Evolutionary conservation across 1,140 invertebrate species (phyloP), one percentile per base, ranked within the genome.

Genomic region (Ylistrum balloti): DNA sequence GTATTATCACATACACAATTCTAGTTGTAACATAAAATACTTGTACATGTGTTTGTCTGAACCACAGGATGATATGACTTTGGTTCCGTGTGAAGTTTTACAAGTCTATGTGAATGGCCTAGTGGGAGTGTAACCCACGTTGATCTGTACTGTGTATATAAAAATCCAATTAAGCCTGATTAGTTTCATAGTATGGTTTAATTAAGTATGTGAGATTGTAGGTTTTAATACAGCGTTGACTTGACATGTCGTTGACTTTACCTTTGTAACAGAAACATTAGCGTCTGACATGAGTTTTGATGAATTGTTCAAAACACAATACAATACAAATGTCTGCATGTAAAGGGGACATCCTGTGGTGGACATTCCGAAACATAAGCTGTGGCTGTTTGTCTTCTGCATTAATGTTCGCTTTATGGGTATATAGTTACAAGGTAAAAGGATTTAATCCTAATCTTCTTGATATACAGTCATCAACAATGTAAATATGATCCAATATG

Each of bases 121-220:
- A 74, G 56, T 74, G 56, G 56, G 22, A 74, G 56, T 74, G 56
- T 74, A 74, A 74, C 56, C 56, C 17, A 74, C 17, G 56, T 74
- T 74, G 56, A 74, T 74, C 56, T 28, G 56, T 74, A 28, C 22
- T 74, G 56, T 74, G 56, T 74, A 74, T 74, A 74, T 74, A 28
- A 74, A 74, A 74, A 74, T 74, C 56, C 56, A 74, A 74, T 74
- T 74, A 74, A 74, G 56, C 56, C 56, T 74, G 56, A 74, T 74
- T 74, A 74, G 28, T n/a, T 74, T 74, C 9, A 74, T 74, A 28
- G 56, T 74, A 74, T 74, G 28, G 56, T 74, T 74, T 74, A 74
- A 74, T 74, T 74, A 28, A 74, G 56, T 28, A 74, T 74, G 56
- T 45, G 10, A 45, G 41, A 45, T 13, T 17, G 41, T 45, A 45